These are phyloP conservation scores for Leptobrachium leishanense DNA, from an alignment of 2,113 vertebrate genomes.

Conservation along the genomic window DNA sequence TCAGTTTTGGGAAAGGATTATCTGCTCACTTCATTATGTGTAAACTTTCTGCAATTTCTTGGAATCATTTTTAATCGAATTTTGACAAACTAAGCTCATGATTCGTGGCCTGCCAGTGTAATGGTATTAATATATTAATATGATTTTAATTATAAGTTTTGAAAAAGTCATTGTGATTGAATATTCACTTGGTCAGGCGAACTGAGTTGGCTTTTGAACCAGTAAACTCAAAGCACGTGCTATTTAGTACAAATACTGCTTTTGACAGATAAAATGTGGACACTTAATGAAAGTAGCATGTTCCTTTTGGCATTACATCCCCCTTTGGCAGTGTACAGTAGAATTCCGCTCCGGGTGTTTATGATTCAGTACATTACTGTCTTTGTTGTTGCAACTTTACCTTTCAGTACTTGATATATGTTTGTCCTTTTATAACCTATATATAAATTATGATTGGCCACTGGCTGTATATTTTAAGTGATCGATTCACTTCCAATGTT, in stretches of 20 bases:
- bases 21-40: slow-evolving; percentile 22
- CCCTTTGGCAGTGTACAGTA: slow-evolving; percentile 12
- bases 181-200: neutral
- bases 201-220: slow-evolving; percentile 21
- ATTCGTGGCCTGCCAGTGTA: slow-evolving; percentile 8
- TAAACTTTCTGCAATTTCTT: slow-evolving; percentile 1
- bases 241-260: slow-evolving; percentile 5
- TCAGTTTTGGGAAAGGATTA: neutral
- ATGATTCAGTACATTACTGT: neutral
- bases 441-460: no score
- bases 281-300: slow-evolving; percentile 17
- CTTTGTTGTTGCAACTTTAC: no score
- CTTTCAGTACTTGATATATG: no score
- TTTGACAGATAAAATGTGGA: slow-evolving; percentile 20
- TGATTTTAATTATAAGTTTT: slow-evolving; percentile 11
- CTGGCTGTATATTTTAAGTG: no score
- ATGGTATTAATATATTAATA: slow-evolving; percentile 3
- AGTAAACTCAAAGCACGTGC: slow-evolving; percentile 15
- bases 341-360: slow-evolving; percentile 18
- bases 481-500: no score
- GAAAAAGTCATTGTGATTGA: slow-evolving; percentile 4
- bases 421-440: no score
- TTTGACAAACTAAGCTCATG: neutral
- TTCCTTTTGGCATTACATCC: neutral
- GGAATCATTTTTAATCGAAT: neutral